These are phyloP conservation scores for Eupithecia pulchellata DNA, from an alignment of 2,888 invertebrate species.

Conservation along the genomic window DNA sequence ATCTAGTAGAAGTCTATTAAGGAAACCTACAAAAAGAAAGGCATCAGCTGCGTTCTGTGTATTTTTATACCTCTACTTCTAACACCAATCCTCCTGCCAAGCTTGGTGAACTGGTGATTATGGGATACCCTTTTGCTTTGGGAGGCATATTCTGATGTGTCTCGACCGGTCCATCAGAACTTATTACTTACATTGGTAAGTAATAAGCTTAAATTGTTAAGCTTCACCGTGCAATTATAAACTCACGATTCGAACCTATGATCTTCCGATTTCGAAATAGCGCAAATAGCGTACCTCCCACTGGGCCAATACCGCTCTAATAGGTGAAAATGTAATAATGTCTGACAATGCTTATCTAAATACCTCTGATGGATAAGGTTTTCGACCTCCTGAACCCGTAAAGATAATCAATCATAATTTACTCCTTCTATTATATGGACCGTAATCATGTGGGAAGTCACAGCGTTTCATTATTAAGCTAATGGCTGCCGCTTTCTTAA, in stretches of 20 bases:
- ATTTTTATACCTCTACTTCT: too few relatives aligned
- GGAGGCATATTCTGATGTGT: too few relatives aligned
- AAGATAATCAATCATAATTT: constrained; percentile 24
- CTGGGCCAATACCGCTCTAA: background rate
- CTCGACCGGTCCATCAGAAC: too few relatives aligned
- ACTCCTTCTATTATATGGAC: background rate
- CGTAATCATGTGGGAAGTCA: constrained; percentile 6
- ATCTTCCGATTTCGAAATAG: background rate
- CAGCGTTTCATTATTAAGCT: background rate
- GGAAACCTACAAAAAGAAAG: too few relatives aligned
- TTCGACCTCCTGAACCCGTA: constrained; percentile 19
- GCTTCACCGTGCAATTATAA: too few relatives aligned
- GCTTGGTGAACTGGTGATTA: too few relatives aligned
- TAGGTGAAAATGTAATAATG: background rate
- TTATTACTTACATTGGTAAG: too few relatives aligned
- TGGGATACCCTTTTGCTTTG: too few relatives aligned
- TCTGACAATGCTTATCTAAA: constrained; percentile 18
- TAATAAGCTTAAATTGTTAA: too few relatives aligned
- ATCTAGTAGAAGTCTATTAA: too few relatives aligned
- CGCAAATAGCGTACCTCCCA: background rate
- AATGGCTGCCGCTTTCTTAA: background rate
- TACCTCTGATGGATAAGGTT: constrained; percentile 18
- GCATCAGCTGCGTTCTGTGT: too few relatives aligned
- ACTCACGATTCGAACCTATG: background rate
- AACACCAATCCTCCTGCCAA: too few relatives aligned